Evolutionary conservation across 2,888 invertebrate genomes (phyloP), one percentile per base, ranked within the genome.

Genomic region (Dolichopus griseipennis): DNA sequence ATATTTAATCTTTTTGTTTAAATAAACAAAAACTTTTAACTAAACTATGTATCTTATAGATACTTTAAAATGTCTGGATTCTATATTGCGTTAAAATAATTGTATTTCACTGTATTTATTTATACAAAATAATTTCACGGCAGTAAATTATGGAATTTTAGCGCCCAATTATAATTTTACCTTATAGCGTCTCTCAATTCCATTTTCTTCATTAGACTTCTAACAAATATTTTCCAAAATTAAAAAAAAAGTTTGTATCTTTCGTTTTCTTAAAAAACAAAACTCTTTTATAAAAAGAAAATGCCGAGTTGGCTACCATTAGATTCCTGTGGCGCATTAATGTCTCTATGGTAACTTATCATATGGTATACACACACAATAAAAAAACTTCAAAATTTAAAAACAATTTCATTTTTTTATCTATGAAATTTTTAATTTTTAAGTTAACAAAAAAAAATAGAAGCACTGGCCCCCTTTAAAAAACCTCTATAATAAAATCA

Each of bases 111-210:
- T 37, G 37, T 37, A 10, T 37, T 37, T 37, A 10, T 37, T 37
- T 37, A 10, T 37, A 10, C 12, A 18, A 52, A 18, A 18, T n/a
- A 18, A 18, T 52, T 52, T 52, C 18, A 52, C 9, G 18, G 18
- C 52, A 52, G 52, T 52, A 52, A 52, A 52, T 52, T 52, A 52
- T 52, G 52, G 52, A 52, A 52, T 52, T 52, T 52, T 52, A 52
- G 52, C 52, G 52, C 52, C 52, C 52, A 52, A 52, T 18, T 27
- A 27, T 27, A 27, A 4, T 27, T 27, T 27, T 27, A 4, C 5
- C 5, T 27, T 27, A 27, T 5, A 27, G 2, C 27, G 5, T 27
- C 27, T 5, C 27, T 27, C 3, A 27, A 41, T 12, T 41, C n/a
- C n/a, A 41, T 41, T 41, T n/a, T n/a, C n/a, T n/a, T 41, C 15